Conservation (phyloP, 2,888 invertebrate genomes). For the Hypsopygia costalis region DNA sequence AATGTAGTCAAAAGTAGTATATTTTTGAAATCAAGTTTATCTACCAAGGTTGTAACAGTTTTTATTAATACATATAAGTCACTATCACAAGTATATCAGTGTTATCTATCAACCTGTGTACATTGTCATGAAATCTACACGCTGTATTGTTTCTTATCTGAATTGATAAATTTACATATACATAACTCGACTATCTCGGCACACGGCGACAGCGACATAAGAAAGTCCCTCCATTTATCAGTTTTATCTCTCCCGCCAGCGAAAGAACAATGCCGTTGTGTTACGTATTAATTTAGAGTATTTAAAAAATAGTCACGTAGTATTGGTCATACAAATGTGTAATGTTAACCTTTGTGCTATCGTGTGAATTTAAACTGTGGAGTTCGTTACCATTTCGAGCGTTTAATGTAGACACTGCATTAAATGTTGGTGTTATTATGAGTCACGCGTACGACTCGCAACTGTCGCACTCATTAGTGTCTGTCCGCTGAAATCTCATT, state of each 20-base stretch:
- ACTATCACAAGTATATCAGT: constrained; percentile 23
- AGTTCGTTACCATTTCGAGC: too few relatives aligned
- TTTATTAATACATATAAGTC: constrained; percentile 1
- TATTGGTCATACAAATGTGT: constrained; percentile 21
- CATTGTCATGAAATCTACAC: constrained; percentile 56
- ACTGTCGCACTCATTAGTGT: constrained; percentile 67
- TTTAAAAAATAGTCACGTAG: constrained; percentile 28
- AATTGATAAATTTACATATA: constrained; percentile 72
- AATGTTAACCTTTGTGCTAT: constrained; percentile 35
- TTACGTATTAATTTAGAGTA: constrained; percentile 29
- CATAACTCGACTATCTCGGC: constrained; percentile 58
- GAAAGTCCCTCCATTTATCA: constrained; percentile 58
- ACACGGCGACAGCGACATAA: constrained; percentile 52
- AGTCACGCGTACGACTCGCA: constrained; percentile 59
- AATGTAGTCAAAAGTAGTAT: too few relatives aligned
- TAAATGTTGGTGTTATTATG: constrained; percentile 62
- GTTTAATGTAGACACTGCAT: too few relatives aligned
- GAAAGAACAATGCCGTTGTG: constrained; percentile 43
- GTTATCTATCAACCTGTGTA: constrained; percentile 48
- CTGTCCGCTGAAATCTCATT: constrained; percentile 74
- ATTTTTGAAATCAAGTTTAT: too few relatives aligned
- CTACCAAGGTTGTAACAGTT: too few relatives aligned
- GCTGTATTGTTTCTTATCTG: constrained; percentile 66
- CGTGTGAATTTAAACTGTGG: constrained; percentile 30
- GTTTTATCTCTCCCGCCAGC: constrained; percentile 55